Percentiles rank a stretch among this genome's conserved stretches.
Conservation (phyloP, 2,888 invertebrate genomes). For the Leucoptera coffeella region DNA sequence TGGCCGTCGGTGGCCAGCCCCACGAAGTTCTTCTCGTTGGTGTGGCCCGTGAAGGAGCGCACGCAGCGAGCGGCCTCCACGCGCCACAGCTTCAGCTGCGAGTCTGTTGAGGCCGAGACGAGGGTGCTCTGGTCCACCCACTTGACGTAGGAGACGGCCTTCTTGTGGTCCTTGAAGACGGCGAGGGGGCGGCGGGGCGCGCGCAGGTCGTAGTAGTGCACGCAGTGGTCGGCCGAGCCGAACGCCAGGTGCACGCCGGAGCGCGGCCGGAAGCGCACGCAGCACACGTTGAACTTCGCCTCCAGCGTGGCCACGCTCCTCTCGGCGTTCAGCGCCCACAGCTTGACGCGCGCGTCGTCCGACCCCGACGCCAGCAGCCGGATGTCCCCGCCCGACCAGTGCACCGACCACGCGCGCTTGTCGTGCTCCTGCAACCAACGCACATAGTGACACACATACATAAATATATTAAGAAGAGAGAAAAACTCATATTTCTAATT, state of each 20-base stretch:
- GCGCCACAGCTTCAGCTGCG: slow-evolving; percentile 87
- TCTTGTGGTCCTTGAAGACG: slow-evolving; percentile 83
- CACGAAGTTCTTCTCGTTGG: slow-evolving; percentile 94
- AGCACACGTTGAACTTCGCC: slow-evolving; percentile 92
- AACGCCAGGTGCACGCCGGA: slow-evolving; percentile 86
- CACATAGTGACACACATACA: slow-evolving; percentile 30
- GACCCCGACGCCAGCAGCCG: slow-evolving; percentile 86
- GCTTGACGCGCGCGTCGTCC: slow-evolving; percentile 87
- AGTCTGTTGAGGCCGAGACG: slow-evolving; percentile 89
- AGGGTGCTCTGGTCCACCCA: slow-evolving; percentile 80
- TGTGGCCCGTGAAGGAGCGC: slow-evolving; percentile 84
- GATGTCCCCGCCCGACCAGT: slow-evolving; percentile 89
- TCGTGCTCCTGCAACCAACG: slow-evolving; percentile 95
- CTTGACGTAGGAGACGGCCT: slow-evolving; percentile 92
- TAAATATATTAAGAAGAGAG: background rate
- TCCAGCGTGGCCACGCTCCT: slow-evolving; percentile 77
- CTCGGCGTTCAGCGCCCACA: slow-evolving; percentile 86
- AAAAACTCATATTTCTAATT: background rate
- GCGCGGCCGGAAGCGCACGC: slow-evolving; percentile 65
- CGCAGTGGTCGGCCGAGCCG: slow-evolving; percentile 95
- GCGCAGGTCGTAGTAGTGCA: slow-evolving; percentile 90
- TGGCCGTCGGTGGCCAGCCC: slow-evolving; percentile 88
- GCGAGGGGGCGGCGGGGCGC: slow-evolving; percentile 75
- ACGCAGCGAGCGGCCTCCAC: slow-evolving; percentile 72
- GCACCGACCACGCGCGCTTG: slow-evolving; percentile 93